A percentile compares a stretch with the other conserved stretches of the same genome.
phyloP scores from a whole-genome alignment of 2,888 invertebrate species.

The Drosophila recens region DNA sequence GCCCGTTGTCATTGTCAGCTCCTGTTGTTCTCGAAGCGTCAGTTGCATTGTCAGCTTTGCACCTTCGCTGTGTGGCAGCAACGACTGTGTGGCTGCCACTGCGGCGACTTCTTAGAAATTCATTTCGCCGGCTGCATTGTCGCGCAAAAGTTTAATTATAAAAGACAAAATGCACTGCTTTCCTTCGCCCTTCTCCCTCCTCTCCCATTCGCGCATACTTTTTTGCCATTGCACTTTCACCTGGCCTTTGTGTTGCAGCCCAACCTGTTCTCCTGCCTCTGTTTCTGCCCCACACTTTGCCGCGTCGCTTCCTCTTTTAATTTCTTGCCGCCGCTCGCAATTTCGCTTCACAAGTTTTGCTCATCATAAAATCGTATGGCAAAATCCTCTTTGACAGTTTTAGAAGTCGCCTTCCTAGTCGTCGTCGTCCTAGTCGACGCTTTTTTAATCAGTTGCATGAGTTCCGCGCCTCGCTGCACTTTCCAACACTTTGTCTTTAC shows the following conservation, averaged over 20 bases:
- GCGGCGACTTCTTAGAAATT: conserved; percentile 47
- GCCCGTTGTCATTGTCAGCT: conserved; percentile 22
- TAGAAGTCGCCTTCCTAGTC: conserved; percentile 47
- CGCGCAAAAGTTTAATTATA: conserved; percentile 78
- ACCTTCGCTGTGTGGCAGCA: conserved; percentile 47
- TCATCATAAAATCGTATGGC: conserved; percentile 71
- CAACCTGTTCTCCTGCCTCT: neutral
- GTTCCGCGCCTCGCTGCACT: conserved; percentile 61
- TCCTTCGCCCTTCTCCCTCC: neutral
- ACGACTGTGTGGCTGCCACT: conserved; percentile 7
- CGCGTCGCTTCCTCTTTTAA: conserved; percentile 47
- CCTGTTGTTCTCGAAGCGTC: conserved; percentile 35
- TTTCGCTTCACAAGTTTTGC: conserved; percentile 73
- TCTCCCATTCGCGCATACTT: conserved; percentile 10
- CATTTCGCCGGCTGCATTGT: conserved; percentile 61
- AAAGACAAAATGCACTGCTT: conserved; percentile 66
- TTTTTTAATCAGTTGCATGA: conserved; percentile 76
- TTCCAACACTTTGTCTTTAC: conserved; percentile 56
- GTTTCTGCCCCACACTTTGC: neutral
- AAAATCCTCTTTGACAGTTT: conserved; percentile 70
- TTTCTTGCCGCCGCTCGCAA: conserved; percentile 58
- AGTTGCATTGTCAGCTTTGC: conserved; percentile 60
- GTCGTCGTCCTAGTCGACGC: conserved; percentile 1
- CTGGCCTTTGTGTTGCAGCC: conserved; percentile 34
- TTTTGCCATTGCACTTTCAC: conserved; percentile 53